Conservation (phyloP, 2,888 invertebrate genomes). For the Agonopterix subpropinquella region DNA sequence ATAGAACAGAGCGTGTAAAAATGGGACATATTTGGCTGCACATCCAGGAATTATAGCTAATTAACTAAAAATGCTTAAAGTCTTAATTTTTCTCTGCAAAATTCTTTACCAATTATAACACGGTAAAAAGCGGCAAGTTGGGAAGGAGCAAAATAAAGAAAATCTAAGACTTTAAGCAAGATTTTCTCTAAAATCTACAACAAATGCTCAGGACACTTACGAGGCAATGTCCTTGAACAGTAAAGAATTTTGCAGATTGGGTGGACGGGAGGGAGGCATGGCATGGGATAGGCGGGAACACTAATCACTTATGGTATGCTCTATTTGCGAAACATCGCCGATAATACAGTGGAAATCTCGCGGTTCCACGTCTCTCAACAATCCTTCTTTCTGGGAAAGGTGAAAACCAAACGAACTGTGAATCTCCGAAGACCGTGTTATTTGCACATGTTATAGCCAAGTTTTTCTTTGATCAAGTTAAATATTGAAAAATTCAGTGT, state of each 20-base stretch:
- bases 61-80: conserved; percentile 27
- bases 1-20: too few species aligned
- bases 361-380: conserved; percentile 65
- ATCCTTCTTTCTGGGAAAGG: conserved; percentile 58
- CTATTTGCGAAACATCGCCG: conserved; percentile 66
- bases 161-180: conserved; percentile 67
- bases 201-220: conserved; percentile 50
- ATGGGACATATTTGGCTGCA: not conserved
- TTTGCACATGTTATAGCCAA: too few species aligned
- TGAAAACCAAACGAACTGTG: conserved; percentile 1
- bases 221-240: conserved; percentile 40
- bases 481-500: too few species aligned
- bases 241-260: conserved; percentile 72
- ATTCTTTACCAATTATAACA: conserved; percentile 52
- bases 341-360: conserved; percentile 67
- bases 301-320: conserved; percentile 45
- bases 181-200: conserved; percentile 26
- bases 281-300: conserved; percentile 11
- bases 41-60: not conserved
- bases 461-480: too few species aligned
- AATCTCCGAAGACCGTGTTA: not conserved
- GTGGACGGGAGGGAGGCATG: conserved; percentile 10
- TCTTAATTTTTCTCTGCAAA: conserved; percentile 58
- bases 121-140: conserved; percentile 1
- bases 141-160: conserved; percentile 14